Evolutionary conservation across 2,888 invertebrate genomes (phyloP).

Genomic region (Bedellia somnulentella): DNA sequence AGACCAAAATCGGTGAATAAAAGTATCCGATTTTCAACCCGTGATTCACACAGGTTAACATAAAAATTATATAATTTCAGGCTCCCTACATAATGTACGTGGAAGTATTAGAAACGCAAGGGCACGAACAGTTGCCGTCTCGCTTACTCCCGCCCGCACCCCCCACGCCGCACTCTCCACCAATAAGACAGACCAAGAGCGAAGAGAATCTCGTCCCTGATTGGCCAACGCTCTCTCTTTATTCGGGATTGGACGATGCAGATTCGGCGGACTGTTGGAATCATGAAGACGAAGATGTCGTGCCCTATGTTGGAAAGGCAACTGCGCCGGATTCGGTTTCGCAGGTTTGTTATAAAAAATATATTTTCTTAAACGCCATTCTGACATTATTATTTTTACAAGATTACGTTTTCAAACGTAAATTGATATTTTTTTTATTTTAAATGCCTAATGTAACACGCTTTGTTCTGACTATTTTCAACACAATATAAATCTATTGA

Average conservation of each 20-base stretch:
- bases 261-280: constrained; percentile 83
- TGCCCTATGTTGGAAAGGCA: constrained; percentile 29
- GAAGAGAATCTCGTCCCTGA: constrained; percentile 81
- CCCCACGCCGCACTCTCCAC: constrained; percentile 69
- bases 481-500: too few relatives aligned
- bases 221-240: constrained; percentile 54
- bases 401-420: too few relatives aligned
- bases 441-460: too few relatives aligned
- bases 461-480: too few relatives aligned
- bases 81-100: constrained; percentile 98
- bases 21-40: too few relatives aligned
- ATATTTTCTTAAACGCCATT: constrained; percentile 2
- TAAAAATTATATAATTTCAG: constrained; percentile 20
- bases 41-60: too few relatives aligned
- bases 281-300: constrained; percentile 87
- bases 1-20: too few relatives aligned
- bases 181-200: constrained; percentile 88
- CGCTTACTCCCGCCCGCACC: constrained; percentile 79
- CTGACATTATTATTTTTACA: too few relatives aligned
- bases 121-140: constrained; percentile 83
- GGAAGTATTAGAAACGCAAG: constrained; percentile 82
- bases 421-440: too few relatives aligned
- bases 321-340: constrained; percentile 67
- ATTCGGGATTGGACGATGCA: constrained; percentile 33
- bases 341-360: constrained; percentile 60